Evolutionary conservation across 37 sponge, comb jelly and placozoan species (phyloP).

Genomic region (Haliclona indistincta): DNA sequence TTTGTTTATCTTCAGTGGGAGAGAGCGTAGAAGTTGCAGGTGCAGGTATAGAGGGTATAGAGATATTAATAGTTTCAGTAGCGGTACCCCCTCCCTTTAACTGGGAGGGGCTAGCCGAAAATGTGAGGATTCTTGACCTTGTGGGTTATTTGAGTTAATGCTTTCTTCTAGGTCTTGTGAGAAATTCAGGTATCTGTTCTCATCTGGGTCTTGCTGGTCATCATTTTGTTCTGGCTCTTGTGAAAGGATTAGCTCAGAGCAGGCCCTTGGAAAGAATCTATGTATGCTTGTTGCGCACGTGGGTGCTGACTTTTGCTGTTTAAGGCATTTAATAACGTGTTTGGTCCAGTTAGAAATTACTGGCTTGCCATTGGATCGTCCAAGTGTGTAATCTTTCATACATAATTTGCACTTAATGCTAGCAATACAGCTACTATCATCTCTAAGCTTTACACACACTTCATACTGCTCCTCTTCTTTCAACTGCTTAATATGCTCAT

Average conservation of each 20-base stretch:
- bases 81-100: background rate
- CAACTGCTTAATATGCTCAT: background rate
- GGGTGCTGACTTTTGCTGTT: background rate
- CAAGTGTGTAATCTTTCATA: background rate
- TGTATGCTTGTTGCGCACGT: background rate
- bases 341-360: background rate
- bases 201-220: too few relatives aligned
- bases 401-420: background rate
- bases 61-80: too few relatives aligned
- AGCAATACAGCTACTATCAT: background rate
- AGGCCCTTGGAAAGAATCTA: too few relatives aligned
- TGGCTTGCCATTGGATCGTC: background rate
- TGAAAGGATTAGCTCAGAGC: too few relatives aligned
- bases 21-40: too few relatives aligned
- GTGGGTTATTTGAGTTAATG: too few relatives aligned
- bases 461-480: background rate
- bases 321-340: background rate
- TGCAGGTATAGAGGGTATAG: too few relatives aligned
- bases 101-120: background rate
- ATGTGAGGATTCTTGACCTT: too few relatives aligned
- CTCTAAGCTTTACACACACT: background rate
- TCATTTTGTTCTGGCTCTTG: too few relatives aligned
- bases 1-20: too few relatives aligned
- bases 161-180: too few relatives aligned
- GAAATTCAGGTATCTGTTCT: too few relatives aligned